Percentiles rank a stretch among this genome's conserved stretches.
phyloP scores from a whole-genome alignment of 2,113 vertebrate species.

The Muntiacus muntjak region DNA sequence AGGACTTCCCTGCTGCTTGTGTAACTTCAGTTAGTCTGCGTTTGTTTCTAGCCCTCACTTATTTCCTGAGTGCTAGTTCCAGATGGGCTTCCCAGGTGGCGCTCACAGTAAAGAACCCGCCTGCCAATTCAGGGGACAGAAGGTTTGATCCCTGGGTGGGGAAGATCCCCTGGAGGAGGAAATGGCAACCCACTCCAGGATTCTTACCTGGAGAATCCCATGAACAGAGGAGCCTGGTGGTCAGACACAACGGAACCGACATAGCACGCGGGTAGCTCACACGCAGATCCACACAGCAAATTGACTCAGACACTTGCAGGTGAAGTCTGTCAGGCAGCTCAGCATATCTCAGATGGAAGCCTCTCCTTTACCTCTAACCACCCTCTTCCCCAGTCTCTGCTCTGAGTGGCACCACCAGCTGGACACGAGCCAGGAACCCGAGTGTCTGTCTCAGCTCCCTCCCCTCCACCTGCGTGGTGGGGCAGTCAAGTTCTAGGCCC shows the following conservation, averaged over 20 bases:
- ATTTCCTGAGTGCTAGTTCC: not conserved
- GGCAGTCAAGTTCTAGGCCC: not conserved
- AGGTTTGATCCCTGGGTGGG: not conserved
- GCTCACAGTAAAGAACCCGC: not conserved
- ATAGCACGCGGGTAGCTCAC: accelerated
- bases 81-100: not conserved
- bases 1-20: not conserved
- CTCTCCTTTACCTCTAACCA: not conserved
- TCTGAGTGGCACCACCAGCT: not conserved
- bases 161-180: not conserved
- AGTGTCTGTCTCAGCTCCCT: not conserved
- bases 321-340: not conserved
- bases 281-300: not conserved
- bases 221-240: not conserved
- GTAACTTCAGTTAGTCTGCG: not conserved
- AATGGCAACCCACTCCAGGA: not conserved
- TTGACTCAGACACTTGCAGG: not conserved
- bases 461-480: not conserved
- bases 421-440: not conserved
- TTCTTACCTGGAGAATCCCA: not conserved
- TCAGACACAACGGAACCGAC: not conserved
- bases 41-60: not conserved
- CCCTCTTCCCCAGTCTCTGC: not conserved
- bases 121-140: not conserved
- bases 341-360: not conserved